Evolutionary conservation across 2,797 vertebrate genomes (phyloP).

Genomic region (Hafferia zeledoni): DNA sequence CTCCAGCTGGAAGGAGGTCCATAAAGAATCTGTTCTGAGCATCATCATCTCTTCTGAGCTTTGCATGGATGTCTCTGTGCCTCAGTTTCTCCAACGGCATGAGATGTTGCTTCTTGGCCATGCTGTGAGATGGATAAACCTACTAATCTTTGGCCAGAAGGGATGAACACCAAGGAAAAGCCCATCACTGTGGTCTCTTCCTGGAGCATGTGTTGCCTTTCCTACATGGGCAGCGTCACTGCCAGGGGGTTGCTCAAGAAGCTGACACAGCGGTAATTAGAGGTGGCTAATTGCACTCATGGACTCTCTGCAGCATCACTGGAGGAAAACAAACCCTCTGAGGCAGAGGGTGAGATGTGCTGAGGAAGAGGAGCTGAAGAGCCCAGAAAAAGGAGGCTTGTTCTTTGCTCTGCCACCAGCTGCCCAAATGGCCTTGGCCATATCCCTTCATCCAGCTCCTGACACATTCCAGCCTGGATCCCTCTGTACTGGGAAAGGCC

Average conservation of each 20-base stretch:
- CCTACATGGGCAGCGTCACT: background rate
- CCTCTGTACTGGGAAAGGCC: background rate
- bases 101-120: fast-evolving
- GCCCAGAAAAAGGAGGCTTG: too few species aligned
- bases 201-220: fast-evolving
- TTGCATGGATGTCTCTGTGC: fast-evolving
- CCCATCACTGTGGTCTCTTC: fast-evolving
- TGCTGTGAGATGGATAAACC: background rate
- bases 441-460: background rate
- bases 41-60: background rate
- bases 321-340: background rate
- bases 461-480: background rate
- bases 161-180: background rate
- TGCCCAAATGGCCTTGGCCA: background rate
- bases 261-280: background rate
- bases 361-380: background rate
- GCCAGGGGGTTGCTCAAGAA: background rate
- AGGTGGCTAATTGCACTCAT: fast-evolving
- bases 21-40: background rate
- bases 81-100: background rate
- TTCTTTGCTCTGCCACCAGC: background rate
- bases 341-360: background rate
- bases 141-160: background rate
- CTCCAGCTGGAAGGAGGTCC: background rate
- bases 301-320: background rate